These are phyloP conservation scores for Brachypteracias leptosomus DNA, from an alignment of 2,113 vertebrate species.

Conservation along the genomic window DNA sequence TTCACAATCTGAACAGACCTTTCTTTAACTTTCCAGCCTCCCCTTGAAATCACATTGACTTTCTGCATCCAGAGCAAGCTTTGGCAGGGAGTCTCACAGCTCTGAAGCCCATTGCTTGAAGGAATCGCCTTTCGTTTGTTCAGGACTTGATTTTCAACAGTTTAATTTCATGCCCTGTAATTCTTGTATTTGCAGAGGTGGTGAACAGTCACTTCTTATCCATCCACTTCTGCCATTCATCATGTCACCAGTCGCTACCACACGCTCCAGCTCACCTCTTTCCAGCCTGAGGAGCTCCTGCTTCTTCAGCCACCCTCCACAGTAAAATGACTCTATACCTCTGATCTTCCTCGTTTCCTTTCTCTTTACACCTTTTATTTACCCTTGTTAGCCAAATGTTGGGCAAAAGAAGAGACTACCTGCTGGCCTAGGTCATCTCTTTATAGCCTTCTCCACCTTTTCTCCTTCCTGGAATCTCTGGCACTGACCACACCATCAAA, in stretches of 20 bases:
- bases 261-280: neutral
- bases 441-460: neutral
- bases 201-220: neutral
- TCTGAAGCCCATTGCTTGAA: neutral
- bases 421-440: neutral
- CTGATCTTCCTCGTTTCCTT: neutral
- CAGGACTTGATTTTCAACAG: neutral
- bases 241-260: neutral
- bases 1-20: neutral
- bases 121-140: neutral
- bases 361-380: neutral
- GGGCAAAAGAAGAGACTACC: neutral
- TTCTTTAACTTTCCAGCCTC: neutral
- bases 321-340: neutral
- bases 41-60: neutral
- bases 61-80: neutral
- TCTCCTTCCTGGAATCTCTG: neutral
- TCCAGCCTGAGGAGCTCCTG: neutral
- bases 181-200: neutral
- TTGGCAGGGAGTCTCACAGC: neutral
- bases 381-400: neutral
- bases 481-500: neutral
- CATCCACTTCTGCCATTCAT: neutral
- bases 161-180: conserved; percentile 31
- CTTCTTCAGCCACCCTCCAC: neutral